Conservation (phyloP, 2,888 invertebrate genomes). For the Drosophila merina region DNA sequence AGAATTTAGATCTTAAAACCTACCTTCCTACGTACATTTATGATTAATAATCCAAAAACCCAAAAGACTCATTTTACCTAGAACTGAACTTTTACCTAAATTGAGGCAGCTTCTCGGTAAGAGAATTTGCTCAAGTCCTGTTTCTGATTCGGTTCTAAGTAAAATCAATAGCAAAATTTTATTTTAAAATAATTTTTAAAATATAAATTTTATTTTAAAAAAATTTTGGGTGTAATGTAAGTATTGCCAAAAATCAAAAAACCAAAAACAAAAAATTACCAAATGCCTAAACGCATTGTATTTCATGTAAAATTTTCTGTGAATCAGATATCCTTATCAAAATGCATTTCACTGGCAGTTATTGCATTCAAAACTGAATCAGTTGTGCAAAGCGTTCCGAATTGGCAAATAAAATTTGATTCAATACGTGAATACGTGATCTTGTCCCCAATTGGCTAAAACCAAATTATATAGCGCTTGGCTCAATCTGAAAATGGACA, state of each 20-base stretch:
- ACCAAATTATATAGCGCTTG: slow-evolving; percentile 25
- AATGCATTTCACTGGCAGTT: slow-evolving; percentile 25
- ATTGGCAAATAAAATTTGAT: slow-evolving; percentile 24
- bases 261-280: slow-evolving; percentile 33
- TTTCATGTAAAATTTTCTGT: slow-evolving; percentile 63
- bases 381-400: slow-evolving; percentile 30
- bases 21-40: slow-evolving; percentile 20
- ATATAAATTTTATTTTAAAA: slow-evolving; percentile 83
- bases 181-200: slow-evolving; percentile 83
- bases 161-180: slow-evolving; percentile 82
- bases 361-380: slow-evolving; percentile 8
- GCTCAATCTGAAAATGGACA: slow-evolving; percentile 32
- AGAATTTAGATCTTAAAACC: slow-evolving; percentile 16
- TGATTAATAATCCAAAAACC: slow-evolving; percentile 52
- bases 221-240: slow-evolving; percentile 83
- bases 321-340: slow-evolving; percentile 43
- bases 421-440: slow-evolving; percentile 28
- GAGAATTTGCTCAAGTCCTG: slow-evolving; percentile 18
- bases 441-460: slow-evolving; percentile 33
- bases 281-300: slow-evolving; percentile 57
- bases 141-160: slow-evolving; percentile 73
- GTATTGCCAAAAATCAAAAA: slow-evolving; percentile 71
- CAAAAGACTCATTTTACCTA: slow-evolving; percentile 81
- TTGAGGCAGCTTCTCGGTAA: slow-evolving; percentile 34
- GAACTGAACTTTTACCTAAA: slow-evolving; percentile 64